Percentiles rank a stretch among this genome's conserved stretches.
Conservation (phyloP, 2,888 invertebrate genomes). For the Leptinotarsa peninsularis region DNA sequence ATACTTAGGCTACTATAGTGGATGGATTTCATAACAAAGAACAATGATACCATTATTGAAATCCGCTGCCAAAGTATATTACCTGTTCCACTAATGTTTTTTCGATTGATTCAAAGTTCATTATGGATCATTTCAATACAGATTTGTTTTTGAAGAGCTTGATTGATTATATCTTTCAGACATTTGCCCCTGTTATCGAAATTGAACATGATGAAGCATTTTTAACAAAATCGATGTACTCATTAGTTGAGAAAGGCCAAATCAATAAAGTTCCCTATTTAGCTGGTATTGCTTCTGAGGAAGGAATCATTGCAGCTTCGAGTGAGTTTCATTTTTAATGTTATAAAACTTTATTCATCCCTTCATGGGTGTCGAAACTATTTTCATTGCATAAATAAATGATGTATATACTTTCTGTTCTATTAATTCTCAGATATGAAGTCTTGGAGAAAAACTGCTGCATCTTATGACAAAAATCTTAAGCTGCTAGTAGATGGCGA, state of each 20-base stretch:
- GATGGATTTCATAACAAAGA: no score
- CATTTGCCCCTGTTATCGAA: slow-evolving; percentile 49
- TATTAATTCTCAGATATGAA: neutral
- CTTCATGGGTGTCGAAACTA: no score
- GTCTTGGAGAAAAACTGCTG: slow-evolving; percentile 13
- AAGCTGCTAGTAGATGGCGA: slow-evolving; percentile 38
- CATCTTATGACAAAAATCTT: slow-evolving; percentile 34
- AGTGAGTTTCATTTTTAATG: neutral
- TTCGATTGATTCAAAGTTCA: no score
- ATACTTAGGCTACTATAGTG: no score
- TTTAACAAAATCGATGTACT: slow-evolving; percentile 48
- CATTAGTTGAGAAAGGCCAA: slow-evolving; percentile 38
- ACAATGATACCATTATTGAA: no score
- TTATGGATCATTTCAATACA: no score
- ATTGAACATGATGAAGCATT: slow-evolving; percentile 45
- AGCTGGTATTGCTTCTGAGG: slow-evolving; percentile 50
- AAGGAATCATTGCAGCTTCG: slow-evolving; percentile 33
- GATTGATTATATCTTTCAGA: slow-evolving; percentile 22
- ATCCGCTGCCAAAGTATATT: no score
- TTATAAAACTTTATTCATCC: neutral
- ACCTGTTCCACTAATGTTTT: no score
- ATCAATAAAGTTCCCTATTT: slow-evolving; percentile 49
- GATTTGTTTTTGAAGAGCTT: no score
- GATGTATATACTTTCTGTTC: neutral
- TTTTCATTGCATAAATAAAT: neutral